Evolutionary conservation across 2,888 invertebrate genomes (phyloP).

Genomic region (Ptilodon capucinus): DNA sequence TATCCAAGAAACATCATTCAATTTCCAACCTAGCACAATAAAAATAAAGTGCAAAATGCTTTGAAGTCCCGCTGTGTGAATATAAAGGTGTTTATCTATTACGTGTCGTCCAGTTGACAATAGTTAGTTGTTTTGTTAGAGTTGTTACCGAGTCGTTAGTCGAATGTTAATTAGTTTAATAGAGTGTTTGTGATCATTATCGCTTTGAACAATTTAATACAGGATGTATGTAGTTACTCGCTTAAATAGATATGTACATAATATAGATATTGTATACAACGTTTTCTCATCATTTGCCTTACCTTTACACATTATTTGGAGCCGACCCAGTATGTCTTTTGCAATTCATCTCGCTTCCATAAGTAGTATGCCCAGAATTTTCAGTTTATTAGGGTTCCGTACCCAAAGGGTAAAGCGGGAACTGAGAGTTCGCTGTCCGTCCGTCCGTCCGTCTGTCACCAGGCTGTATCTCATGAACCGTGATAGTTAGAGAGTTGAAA

Average conservation of each 20-base stretch:
- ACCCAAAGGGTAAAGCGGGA: too few species aligned
- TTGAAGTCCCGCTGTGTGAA: not conserved
- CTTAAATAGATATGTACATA: slow-evolving; percentile 4
- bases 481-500: too few species aligned
- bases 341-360: too few species aligned
- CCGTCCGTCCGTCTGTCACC: too few species aligned
- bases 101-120: slow-evolving; percentile 9
- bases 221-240: slow-evolving; percentile 27
- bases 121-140: slow-evolving; percentile 1
- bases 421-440: too few species aligned
- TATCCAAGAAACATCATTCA: not conserved
- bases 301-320: too few species aligned
- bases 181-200: slow-evolving; percentile 19
- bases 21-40: not conserved
- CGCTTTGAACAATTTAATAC: slow-evolving; percentile 28
- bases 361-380: too few species aligned
- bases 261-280: too few species aligned
- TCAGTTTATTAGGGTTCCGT: too few species aligned
- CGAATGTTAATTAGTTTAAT: slow-evolving; percentile 34
- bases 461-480: too few species aligned
- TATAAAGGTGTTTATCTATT: slow-evolving; percentile 2
- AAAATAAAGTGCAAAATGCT: slow-evolving; percentile 2
- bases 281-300: too few species aligned
- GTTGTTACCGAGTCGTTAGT: slow-evolving; percentile 28
- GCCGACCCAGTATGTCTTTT: too few species aligned